phyloP scores from a whole-genome alignment of 2,113 vertebrate species.

The Ailuropoda melanoleuca region DNA sequence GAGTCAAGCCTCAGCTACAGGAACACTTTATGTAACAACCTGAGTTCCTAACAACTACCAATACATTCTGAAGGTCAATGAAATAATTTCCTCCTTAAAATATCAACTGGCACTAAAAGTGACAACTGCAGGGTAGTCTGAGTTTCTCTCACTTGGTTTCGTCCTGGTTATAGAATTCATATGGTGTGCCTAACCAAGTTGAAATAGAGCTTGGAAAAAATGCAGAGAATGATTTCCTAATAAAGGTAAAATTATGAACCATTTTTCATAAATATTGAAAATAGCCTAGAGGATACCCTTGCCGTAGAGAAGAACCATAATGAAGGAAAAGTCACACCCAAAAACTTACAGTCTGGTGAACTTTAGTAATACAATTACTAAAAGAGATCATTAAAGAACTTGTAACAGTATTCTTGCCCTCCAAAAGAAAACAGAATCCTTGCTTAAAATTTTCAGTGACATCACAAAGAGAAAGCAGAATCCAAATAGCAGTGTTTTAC shows the following conservation, averaged over 20 bases:
- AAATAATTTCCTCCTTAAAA: background rate
- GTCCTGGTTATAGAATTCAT: background rate
- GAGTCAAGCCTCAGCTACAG: background rate
- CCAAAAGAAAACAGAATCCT: background rate
- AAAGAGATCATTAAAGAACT: background rate
- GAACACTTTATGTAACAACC: background rate
- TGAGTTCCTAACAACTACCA: background rate
- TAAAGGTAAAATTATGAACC: background rate
- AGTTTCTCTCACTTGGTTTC: background rate
- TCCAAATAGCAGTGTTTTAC: background rate
- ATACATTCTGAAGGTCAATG: background rate
- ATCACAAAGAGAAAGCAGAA: background rate
- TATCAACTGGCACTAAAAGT: background rate
- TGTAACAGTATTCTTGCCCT: background rate
- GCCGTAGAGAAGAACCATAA: background rate
- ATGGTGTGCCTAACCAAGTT: background rate
- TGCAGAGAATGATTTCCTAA: background rate
- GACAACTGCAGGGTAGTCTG: background rate
- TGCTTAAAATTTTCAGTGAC: background rate
- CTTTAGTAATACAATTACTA: background rate
- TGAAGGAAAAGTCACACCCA: background rate
- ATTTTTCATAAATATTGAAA: slow-evolving; percentile 28
- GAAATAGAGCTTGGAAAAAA: background rate
- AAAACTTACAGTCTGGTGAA: background rate
- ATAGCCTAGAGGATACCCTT: background rate